Evolutionary conservation across 2,888 invertebrate genomes (phyloP), one percentile per base, ranked within the genome.

Genomic region (Pseudococcus viburni): DNA sequence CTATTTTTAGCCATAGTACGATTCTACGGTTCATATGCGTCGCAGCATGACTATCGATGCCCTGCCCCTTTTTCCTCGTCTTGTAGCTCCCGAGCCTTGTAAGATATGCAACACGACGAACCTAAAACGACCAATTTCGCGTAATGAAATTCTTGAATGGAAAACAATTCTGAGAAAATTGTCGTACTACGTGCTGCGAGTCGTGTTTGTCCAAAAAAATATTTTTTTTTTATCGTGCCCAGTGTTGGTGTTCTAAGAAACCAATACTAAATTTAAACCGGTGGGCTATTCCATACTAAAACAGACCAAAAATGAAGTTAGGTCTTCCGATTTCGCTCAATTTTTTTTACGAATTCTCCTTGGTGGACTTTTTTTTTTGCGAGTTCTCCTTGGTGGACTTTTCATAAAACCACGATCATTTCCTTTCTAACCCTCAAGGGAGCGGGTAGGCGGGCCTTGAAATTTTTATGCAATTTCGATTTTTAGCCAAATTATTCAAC

Each of bases 121-220:
- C 64, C 2, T 11, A 9, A 17, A 8, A 26, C 26, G 73, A 73
- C 73, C 15, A 39, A 73, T 73, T 73, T 73, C 22, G 11, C 64
- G 73, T 73, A 73, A 73, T 73, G 33, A 33, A 33, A 39, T 73
- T 73, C 33, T 68, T 39, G 33, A 73, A 73, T 73, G 73, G 73
- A 73, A 73, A 73, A 73, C 73, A 73, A 39, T 73, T 73, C 73
- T 33, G 15, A 73, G 73, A 73, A 73, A 73, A 33, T 33, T 22
- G 9, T 64, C 8, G 8, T 6, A 9, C 64, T 64, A 64, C 64
- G 64, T 64, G 64, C 64, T 64, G 11, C 7, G 1, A 8, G 33
- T 73, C 73, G 33, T 73, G 73, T 73, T 73, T 64, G 22, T 22
- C 64, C 22, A 22, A 64, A 64, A 64, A 64, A 59, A 59, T n/a